Conservation (phyloP, 30 jellyfish, hydroid and myxozoan species). For the Aurelia aurita complex sp. Pacific region DNA sequence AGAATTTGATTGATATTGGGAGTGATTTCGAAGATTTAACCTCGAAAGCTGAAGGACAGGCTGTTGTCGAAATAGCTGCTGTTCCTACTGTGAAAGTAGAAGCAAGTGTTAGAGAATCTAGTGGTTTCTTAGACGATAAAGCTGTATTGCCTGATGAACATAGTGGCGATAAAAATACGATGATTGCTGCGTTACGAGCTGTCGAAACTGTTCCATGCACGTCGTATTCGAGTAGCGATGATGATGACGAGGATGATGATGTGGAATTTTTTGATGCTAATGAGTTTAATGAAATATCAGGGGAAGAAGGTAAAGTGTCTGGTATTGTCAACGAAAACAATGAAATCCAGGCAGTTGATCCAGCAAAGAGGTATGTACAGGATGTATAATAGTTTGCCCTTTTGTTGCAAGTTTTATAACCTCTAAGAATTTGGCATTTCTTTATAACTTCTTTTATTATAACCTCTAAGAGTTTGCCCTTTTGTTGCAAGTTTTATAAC, state of each 20-base stretch:
- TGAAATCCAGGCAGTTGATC: no score
- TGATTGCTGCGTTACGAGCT: slow-evolving; percentile 52
- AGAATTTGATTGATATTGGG: slow-evolving; percentile 3
- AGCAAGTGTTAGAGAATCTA: neutral
- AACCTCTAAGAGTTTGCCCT: no score
- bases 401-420: no score
- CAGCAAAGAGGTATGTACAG: no score
- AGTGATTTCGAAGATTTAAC: slow-evolving; percentile 41
- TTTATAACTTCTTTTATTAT: no score
- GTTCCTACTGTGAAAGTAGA: slow-evolving; percentile 1
- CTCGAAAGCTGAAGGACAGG: neutral
- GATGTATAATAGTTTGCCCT: no score
- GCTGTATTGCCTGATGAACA: slow-evolving; percentile 2
- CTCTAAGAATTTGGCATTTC: no score
- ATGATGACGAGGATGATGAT: slow-evolving; percentile 92
- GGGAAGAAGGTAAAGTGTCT: slow-evolving; percentile 2
- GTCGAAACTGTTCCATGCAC: slow-evolving; percentile 88
- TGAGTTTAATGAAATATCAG: slow-evolving; percentile 56
- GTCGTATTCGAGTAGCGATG: slow-evolving; percentile 93
- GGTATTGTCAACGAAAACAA: no score
- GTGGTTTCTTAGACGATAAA: neutral
- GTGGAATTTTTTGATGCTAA: slow-evolving; percentile 92
- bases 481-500: neutral
- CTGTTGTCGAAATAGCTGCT: slow-evolving; percentile 8
- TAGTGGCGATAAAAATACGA: slow-evolving; percentile 1